phyloP scores from a whole-genome alignment of 2,888 invertebrate species.

The Pammene fasciana region DNA sequence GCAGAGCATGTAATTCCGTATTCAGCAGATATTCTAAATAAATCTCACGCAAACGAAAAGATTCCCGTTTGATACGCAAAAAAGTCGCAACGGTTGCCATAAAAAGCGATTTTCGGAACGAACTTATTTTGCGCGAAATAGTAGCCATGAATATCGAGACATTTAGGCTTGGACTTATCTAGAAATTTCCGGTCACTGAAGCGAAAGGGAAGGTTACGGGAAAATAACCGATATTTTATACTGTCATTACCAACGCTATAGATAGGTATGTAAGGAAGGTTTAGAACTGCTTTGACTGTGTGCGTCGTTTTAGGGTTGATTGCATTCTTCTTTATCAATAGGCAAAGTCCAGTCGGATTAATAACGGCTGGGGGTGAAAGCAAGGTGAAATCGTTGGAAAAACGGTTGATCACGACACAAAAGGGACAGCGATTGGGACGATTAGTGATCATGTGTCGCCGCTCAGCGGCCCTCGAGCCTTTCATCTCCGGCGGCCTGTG shows the following conservation, averaged over 20 bases:
- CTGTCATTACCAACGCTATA: conserved; percentile 51
- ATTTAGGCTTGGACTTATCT: conserved; percentile 67
- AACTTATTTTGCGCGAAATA: conserved; percentile 57
- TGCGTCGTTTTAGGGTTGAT: conserved; percentile 33
- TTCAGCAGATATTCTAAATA: conserved; percentile 42
- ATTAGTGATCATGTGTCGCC: conserved; percentile 60
- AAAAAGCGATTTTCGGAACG: conserved; percentile 56
- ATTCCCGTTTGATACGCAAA: conserved; percentile 50
- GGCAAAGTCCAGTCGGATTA: conserved; percentile 39
- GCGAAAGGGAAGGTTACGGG: conserved; percentile 57
- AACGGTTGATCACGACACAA: conserved; percentile 54
- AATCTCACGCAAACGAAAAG: conserved; percentile 45
- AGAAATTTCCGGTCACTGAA: conserved; percentile 71
- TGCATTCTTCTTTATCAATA: conserved; percentile 42
- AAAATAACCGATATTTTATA: conserved; percentile 58
- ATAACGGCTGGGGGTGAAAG: conserved; percentile 34
- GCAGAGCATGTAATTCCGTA: conserved; percentile 42
- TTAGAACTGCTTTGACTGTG: conserved; percentile 16
- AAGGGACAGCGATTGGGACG: conserved; percentile 46
- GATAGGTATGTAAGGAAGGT: conserved; percentile 34
- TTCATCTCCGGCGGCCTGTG: conserved; percentile 65
- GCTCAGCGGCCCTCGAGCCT: conserved; percentile 60
- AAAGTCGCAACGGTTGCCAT: conserved; percentile 50
- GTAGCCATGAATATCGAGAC: conserved; percentile 57
- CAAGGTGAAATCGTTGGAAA: conserved; percentile 44